phyloP scores from a whole-genome alignment of 2,888 invertebrate genomes.

The Mactromeris polynyma region DNA sequence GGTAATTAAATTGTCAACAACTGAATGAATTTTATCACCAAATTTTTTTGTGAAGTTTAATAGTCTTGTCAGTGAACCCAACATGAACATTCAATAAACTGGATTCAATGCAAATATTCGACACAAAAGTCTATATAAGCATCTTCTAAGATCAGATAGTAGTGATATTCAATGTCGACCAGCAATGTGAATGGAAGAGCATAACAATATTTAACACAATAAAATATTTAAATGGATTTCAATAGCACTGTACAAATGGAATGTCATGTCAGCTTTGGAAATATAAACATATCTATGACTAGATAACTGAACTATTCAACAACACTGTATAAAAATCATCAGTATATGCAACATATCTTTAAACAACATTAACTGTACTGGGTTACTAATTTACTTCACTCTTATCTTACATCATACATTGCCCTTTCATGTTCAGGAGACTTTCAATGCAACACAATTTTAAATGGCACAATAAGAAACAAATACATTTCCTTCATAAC shows the following conservation, averaged over 20 bases:
- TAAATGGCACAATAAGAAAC: not conserved
- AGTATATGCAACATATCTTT: not conserved
- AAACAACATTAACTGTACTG: not conserved
- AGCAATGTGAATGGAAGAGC: not conserved
- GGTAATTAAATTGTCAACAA: too few species aligned
- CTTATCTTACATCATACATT: not conserved
- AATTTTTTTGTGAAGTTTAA: too few species aligned
- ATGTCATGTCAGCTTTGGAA: slow-evolving; percentile 12
- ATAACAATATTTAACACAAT: not conserved
- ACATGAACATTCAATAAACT: too few species aligned
- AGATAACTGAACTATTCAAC: not conserved
- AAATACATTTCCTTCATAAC: not conserved
- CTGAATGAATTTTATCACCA: too few species aligned
- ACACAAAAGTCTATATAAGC: not conserved
- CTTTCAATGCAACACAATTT: too few species aligned
- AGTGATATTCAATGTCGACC: not conserved
- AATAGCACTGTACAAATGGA: slow-evolving; percentile 15
- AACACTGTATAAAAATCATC: not conserved
- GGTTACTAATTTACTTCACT: not conserved
- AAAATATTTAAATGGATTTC: slow-evolving; percentile 10
- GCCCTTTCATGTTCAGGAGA: not conserved
- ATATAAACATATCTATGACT: slow-evolving; percentile 3
- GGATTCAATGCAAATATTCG: not conserved
- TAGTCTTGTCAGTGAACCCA: too few species aligned
- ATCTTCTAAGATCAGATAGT: not conserved